Evolutionary conservation across 2,113 vertebrate species (phyloP), one percentile per base, ranked within the genome.

Genomic region (Mobula hypostoma): DNA sequence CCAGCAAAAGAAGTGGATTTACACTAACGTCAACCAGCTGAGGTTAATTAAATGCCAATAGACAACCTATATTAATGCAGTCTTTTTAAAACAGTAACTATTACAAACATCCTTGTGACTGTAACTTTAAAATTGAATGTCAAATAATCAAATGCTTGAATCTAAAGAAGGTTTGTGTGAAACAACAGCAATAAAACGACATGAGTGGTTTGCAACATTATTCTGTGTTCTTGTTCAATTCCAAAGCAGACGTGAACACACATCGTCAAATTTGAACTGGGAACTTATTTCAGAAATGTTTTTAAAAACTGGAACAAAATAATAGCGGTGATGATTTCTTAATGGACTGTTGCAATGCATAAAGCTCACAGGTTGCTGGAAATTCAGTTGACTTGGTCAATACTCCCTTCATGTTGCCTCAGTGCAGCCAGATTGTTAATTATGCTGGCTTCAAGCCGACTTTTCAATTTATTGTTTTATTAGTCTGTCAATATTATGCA

Each of bases 381-480:
- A 40, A 48, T 95, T 90, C 29, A 95, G 94, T 76, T 95, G 94
- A 94, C 70, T 19, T 95, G 21, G 80, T 96, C 96, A 95, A 96
- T 96, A 96, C 95, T 58, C 85, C 94, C 76, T 95, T 5, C 12
- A 94, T 95, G 95, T 96, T 96, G 94, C 95, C 96, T 96, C 94
- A 94, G 82, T 95, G 95, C 95, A 94, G 94, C 95, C 95, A 94
- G 94, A 95, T 96, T 95, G 96, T 96, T 96, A 97, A 97, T 97
- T 96, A 96, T 96, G 94, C 95, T 97, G 97, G 97, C 95, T 95
- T 56, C 94, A 15, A 63, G 95, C 95, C 96, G 96, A 95, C 95
- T 97, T 95, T 94, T 96, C 96, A 97, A 97, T 97, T 97, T 97
- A 94, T 95, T 96, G 95, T 96, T 97, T 97, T 97, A 97, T 97